phyloP scores from a whole-genome alignment of 2,113 vertebrate genomes.

The Phasianus colchicus region DNA sequence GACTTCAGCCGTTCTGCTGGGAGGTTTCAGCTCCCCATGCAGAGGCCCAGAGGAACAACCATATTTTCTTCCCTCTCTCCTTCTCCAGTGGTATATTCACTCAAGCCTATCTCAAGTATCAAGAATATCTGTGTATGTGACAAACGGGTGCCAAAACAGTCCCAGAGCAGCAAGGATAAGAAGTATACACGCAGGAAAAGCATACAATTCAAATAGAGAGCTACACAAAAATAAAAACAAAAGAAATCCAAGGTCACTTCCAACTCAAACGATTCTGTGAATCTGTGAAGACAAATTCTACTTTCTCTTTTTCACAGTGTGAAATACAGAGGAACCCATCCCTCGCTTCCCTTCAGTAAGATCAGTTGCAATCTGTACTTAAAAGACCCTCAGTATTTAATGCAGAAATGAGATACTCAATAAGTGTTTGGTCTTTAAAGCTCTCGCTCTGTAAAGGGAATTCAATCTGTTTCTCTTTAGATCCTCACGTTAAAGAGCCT shows the following conservation, averaged over 20 bases:
- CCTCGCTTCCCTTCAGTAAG: conserved; percentile 5
- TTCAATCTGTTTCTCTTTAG: conserved; percentile 74
- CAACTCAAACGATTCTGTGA: too few relatives aligned
- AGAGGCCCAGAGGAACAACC: neutral
- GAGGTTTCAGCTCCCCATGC: neutral
- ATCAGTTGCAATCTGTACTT: conserved; percentile 13
- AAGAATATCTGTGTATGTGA: neutral
- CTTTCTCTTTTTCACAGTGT: neutral
- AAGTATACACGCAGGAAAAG: neutral
- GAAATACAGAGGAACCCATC: neutral
- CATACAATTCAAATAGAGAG: neutral
- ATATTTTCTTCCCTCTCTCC: neutral
- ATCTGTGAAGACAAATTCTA: neutral
- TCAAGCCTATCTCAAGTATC: neutral
- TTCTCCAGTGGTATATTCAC: neutral
- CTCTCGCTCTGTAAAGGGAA: conserved; percentile 50
- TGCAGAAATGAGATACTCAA: conserved; percentile 58
- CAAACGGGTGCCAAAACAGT: neutral
- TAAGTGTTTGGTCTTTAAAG: conserved; percentile 60
- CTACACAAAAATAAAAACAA: neutral
- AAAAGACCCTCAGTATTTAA: conserved; percentile 53
- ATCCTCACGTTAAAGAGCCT: conserved; percentile 38
- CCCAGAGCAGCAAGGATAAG: neutral
- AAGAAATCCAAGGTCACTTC: neutral
- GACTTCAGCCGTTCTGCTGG: neutral